Base-by-base conservation (phyloP, 2,888 invertebrate genomes). In the Candidula unifasciata region DNA sequence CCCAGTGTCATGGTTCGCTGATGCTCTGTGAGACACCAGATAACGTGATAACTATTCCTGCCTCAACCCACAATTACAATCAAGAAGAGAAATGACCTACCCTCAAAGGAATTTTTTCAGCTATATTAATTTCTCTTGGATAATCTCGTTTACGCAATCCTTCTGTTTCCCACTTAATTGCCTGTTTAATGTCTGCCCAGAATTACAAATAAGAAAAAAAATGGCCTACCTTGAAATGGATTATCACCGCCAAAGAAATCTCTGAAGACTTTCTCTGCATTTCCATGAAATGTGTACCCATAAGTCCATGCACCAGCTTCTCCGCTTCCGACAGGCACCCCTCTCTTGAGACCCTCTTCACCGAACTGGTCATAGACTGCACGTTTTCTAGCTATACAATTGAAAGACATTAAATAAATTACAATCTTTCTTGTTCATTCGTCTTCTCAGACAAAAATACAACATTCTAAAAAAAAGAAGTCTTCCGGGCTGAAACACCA, bases 311-410 rank as follows among this genome's bases (percentile, higher is more conserved):
- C 93, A 10, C 92, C 93, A 71, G 92, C 88, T 52, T 92, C 91
- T 0, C 89, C 92, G 87, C 91, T 91, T 18, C 93, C 96, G 3
- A 96, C 95, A 6, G 96, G 96, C 0, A 97, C 95, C 0, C 97
- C 97, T 90, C 95, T 95, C 93, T 97, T 97, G 73, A 98, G 94
- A 0, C 97, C 97, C 90, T 96, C 96, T 93, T 97, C 97, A 0
- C 98, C 98, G 93, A 96, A 97, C 91, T 97, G 96, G 94, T 98
- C 97, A 94, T 96, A 98, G 27, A 97, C 95, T 24, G 97, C 96
- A 83, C 94, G 89, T 85, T 93, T 94, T 35, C 92, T 88, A 71
- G 92, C 94, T 94, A 86, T 16, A n/a, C 44, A 13, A 52, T 52
- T 52, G 0, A 52, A 44, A 44, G 37, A 3, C 35, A 21, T 37